Evolutionary conservation across 2,888 invertebrate species (phyloP), one percentile per base, ranked within the genome.

Genomic region (Plagodis pulveraria): DNA sequence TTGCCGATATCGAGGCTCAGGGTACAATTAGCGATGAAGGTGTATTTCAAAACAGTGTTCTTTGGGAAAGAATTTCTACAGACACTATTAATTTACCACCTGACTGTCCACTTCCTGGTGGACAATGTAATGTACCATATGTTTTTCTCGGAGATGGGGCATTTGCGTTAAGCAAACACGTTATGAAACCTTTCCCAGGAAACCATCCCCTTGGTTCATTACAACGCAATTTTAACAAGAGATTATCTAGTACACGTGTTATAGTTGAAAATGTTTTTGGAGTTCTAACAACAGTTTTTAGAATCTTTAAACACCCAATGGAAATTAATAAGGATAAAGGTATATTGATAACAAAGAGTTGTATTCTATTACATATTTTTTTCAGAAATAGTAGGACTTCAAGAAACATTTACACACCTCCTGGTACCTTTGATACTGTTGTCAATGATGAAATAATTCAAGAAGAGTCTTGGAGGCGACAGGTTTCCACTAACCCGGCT

Each of bases 1-100:
- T 73, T 64, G 72, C 74, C 50, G 73, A 80, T 48, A 67, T 81
- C 38, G 80, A 75, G 12, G 56, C 67, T 51, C 76, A 74, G 63
- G 76, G 80, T 11, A 66, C 71, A 58, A 65, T 69, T 33, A 63
- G 64, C 41, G 66, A 65, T 47, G 64, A 66, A 22, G 66, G 64
- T 4, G 66, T 70, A 2, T 69, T 70, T 55, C 63, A 35, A 50
- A 65, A 70, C 49, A 62, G 60, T 52, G 12, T 60, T 35, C 58
- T 71, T 43, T 70, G 66, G 62, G 44, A 67, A 51, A 73, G 67
- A 59, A 68, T 60, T 12, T 53, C 44, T 38, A 41, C 10, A 41
- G n/a, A 41, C 41, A n/a, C 8, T 10, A 41, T n/a, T 41, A 66
- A 70, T 67, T 66, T 71, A 51, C 70, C 67, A 52, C 40, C 47